Percentiles rank a stretch among this genome's conserved stretches.
Conservation (phyloP, 2,797 vertebrate species). For the Glyptemys insculpta region DNA sequence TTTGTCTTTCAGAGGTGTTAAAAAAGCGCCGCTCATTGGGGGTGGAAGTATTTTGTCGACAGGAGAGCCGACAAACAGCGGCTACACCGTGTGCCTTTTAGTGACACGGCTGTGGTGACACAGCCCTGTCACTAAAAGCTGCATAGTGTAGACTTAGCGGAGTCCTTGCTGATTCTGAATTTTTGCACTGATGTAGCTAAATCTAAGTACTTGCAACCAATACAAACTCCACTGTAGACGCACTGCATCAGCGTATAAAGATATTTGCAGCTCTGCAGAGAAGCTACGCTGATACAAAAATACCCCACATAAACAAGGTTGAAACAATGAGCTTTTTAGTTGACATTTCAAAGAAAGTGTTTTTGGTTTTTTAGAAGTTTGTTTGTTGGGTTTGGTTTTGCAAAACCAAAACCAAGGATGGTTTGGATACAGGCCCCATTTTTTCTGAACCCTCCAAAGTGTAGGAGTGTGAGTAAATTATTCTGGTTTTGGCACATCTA, state of each 20-base stretch:
- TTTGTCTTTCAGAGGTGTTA: too few relatives aligned
- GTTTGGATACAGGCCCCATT: neutral
- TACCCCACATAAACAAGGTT: neutral
- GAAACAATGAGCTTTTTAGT: slow-evolving; percentile 7
- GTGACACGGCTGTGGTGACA: too few relatives aligned
- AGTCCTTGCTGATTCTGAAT: neutral
- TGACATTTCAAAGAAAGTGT: slow-evolving; percentile 29
- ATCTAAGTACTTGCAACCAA: neutral
- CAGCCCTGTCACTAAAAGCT: too few relatives aligned
- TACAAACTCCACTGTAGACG: neutral
- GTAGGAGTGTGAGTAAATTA: slow-evolving; percentile 15
- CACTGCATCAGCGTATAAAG: neutral
- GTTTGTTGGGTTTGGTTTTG: neutral
- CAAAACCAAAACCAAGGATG: neutral
- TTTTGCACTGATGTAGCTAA: neutral
- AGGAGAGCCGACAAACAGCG: too few relatives aligned
- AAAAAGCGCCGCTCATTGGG: too few relatives aligned
- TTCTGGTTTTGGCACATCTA: slow-evolving; percentile 32
- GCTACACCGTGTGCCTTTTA: too few relatives aligned
- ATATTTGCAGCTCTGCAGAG: slow-evolving; percentile 21
- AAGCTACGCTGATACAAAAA: neutral
- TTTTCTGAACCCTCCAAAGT: neutral
- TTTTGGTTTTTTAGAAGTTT: slow-evolving; percentile 14
- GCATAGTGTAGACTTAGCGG: neutral
- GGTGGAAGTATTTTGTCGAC: too few relatives aligned